phyloP scores from a whole-genome alignment of 2,797 vertebrate species.

The Epinephelus coioides region DNA sequence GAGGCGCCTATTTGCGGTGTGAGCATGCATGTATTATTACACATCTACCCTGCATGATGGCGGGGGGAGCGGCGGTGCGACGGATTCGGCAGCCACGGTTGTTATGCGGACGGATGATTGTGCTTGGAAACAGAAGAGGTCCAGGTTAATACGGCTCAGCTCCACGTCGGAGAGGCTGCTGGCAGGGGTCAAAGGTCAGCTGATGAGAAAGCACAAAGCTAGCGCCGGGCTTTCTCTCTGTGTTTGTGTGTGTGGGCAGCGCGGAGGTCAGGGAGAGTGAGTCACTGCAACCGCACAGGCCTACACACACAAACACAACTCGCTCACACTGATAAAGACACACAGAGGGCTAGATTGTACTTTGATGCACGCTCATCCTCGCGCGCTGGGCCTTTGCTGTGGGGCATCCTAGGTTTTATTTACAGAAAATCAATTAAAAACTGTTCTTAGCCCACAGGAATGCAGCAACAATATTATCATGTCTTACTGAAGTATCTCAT shows the following conservation, averaged over 20 bases:
- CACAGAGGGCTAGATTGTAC: constrained; percentile 31
- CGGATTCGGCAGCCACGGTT: constrained; percentile 50
- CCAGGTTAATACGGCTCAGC: constrained; percentile 74
- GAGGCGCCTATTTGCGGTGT: constrained; percentile 55
- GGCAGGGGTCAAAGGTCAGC: constrained; percentile 61
- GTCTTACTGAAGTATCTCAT: constrained; percentile 26
- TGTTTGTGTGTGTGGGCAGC: constrained; percentile 77
- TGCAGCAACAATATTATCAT: constrained; percentile 24
- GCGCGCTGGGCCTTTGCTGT: constrained; percentile 40
- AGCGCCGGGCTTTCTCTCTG: constrained; percentile 39
- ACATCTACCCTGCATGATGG: constrained; percentile 32
- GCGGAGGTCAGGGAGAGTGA: constrained; percentile 74
- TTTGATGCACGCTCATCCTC: constrained; percentile 42
- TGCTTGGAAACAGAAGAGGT: constrained; percentile 59
- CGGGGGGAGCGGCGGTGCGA: constrained; percentile 25
- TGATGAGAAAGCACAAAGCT: constrained; percentile 77
- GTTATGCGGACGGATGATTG: constrained; percentile 52
- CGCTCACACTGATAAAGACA: constrained; percentile 14
- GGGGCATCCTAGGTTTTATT: constrained; percentile 58
- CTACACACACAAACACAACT: constrained; percentile 40
- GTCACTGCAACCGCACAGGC: constrained; percentile 68
- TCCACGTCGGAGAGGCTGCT: constrained; percentile 58
- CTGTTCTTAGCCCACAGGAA: constrained; percentile 48
- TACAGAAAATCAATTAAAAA: constrained; percentile 73
- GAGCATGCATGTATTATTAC: constrained; percentile 73